A percentile compares a stretch with the other conserved stretches of the same genome.
These are phyloP conservation scores for Drosophila ananassae DNA, from an alignment of 1,140 invertebrate genomes.

Conservation along the genomic window DNA sequence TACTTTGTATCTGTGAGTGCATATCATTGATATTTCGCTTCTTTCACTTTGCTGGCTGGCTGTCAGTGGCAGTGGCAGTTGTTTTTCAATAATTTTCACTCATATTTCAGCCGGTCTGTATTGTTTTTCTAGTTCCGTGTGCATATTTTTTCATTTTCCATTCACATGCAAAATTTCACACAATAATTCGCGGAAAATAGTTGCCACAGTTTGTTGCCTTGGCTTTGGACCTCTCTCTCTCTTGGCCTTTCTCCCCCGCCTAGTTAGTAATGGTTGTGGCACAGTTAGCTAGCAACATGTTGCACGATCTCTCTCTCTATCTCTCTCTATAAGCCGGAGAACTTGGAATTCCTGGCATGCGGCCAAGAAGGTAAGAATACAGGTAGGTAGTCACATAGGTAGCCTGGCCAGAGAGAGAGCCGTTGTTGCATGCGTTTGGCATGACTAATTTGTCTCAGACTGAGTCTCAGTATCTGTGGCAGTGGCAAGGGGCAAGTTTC, in stretches of 20 bases:
- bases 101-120: constrained; percentile 31
- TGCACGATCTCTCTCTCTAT: constrained; percentile 23
- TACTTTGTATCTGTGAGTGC: constrained; percentile 31
- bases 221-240: constrained; percentile 40
- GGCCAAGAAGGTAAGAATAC: constrained; percentile 24
- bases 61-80: no score
- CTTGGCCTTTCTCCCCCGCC: constrained; percentile 5
- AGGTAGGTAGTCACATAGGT: constrained; percentile 10
- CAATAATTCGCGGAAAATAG: constrained; percentile 71
- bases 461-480: constrained; percentile 9
- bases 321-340: constrained; percentile 40
- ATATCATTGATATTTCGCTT: constrained; percentile 38
- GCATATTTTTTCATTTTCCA: constrained; percentile 49
- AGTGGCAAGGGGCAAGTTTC: constrained; percentile 12
- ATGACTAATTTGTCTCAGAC: constrained; percentile 69
- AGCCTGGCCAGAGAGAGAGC: constrained; percentile 5
- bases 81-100: constrained; percentile 45
- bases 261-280: constrained; percentile 32
- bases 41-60: constrained; percentile 48
- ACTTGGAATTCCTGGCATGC: constrained; percentile 49
- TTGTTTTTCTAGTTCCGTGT: constrained; percentile 52
- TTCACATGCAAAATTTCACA: constrained; percentile 81
- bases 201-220: constrained; percentile 36
- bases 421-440: constrained; percentile 49
- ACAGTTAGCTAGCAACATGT: constrained; percentile 55